Base-by-base conservation (phyloP, 2,888 invertebrate species). In the Ochlodes sylvanus region DNA sequence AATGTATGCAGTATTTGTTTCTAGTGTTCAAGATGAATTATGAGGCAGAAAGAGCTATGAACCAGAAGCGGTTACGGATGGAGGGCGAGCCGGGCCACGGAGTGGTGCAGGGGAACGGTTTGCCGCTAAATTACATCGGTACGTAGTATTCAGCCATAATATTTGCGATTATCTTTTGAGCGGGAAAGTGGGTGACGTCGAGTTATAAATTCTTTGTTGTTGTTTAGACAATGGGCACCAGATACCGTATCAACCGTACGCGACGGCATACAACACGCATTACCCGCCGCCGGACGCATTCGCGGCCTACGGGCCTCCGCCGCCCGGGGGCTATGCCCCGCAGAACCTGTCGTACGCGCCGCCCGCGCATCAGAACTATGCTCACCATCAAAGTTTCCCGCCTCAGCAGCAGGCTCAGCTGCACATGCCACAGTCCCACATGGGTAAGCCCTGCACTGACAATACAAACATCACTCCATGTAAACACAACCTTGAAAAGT, bases 11-110 rank as follows among this genome's bases (percentile, higher is more conserved):
- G 74, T 80, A 82, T 87, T 76, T 91, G 83, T 86, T 92, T 92
- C 85, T 89, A 93, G 93, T 89, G 84, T 86, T 82, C 88, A 92
- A 90, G 88, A 93, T 93, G 92, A 93, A 93, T 86, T 93, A 93
- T 92, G 93, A 93, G 75, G 91, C 92, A 70, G 93, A 93, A 84
- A 86, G 93, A 85, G 92, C 92, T 68, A 92, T 93, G 93, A 93
- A 92, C 81, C 94, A 94, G 81, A 94, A 94, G 86, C 87, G 93
- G 79, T 84, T 93, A 81, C 88, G 94, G 79, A 94, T 94, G 94
- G 94, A 94, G 78, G 91, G 88, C 70, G 94, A 93, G 81, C 92
- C 93, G 80, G 93, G 92, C 76, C 92, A 93, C 75, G 92, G 93
- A 77, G 89, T 93, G 73, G 93, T 93, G 64, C 94, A 94, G 79